These are phyloP conservation scores for Harpalus rufipes DNA, from an alignment of 2,888 invertebrate species.

Conservation along the genomic window DNA sequence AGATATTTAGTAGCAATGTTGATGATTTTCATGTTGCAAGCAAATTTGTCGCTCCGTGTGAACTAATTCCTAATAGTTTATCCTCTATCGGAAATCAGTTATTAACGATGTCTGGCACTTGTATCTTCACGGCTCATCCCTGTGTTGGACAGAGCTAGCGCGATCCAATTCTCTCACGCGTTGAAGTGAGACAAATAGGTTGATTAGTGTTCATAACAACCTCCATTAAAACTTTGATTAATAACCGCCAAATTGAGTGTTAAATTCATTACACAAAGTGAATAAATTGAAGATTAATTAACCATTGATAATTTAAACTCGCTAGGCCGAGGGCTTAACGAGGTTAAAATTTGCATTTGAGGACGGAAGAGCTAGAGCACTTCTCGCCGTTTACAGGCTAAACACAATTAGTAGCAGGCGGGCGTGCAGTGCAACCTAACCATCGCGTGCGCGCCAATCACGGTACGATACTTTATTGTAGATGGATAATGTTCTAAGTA, in stretches of 20 bases:
- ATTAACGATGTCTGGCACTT: constrained; percentile 29
- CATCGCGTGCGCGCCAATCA: constrained; percentile 32
- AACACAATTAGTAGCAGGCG: constrained; percentile 75
- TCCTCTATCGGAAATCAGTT: constrained; percentile 41
- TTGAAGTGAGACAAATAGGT: constrained; percentile 43
- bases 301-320: constrained; percentile 78
- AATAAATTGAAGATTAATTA: constrained; percentile 80
- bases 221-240: constrained; percentile 81
- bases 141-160: background rate
- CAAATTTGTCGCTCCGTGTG: background rate
- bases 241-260: constrained; percentile 80
- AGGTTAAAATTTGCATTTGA: constrained; percentile 80
- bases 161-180: background rate
- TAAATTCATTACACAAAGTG: constrained; percentile 79
- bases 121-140: background rate
- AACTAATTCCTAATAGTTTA: background rate
- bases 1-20: no score
- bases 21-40: no score
- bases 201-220: constrained; percentile 72
- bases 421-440: constrained; percentile 17
- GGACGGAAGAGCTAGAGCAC: constrained; percentile 77
- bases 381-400: constrained; percentile 77
- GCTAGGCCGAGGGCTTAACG: constrained; percentile 75
- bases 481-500: constrained; percentile 35
- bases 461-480: constrained; percentile 45